Base-by-base conservation (phyloP, 2,797 vertebrate genomes). In the Oreochromis grahami region DNA sequence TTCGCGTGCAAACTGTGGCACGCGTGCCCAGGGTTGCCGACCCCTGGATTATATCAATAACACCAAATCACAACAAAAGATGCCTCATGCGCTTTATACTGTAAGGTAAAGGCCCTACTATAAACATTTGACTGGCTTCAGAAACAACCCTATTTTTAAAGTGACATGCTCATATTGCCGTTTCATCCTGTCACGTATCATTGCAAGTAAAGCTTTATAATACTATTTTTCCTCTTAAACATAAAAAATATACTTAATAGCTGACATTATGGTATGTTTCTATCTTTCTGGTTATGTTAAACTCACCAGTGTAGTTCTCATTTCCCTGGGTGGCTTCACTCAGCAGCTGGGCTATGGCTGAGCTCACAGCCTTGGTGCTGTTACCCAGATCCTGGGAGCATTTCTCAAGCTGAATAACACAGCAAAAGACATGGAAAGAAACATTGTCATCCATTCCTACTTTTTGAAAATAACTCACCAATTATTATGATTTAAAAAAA, bases 301-400 rank as follows among this genome's bases (percentile, higher is more conserved):
- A 70, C 13, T 19, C 93, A 99, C 98, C 98, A 94, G 98, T 98
- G 85, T 99, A 99, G 94, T 99, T 99, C 94, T 99, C 98, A 1
- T 99, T 99, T 91, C 98, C 98, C 89, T 98, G 98, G 11, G 98
- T 97, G 45, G 98, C 97, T 87, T 99, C 98, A 36, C 98, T 98
- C 78, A 99, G 92, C 32, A 99, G 96, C 90, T 99, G 98, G 78
- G 98, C 98, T 0, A 99, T 98, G 84, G 98, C 97, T 0, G 98
- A 98, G 88, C 97, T 99, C 87, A 99, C 98, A 0, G 98, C 98
- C 94, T 99, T 99, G 4, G 98, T 99, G 94, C 98, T 98, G 88
- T 96, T 98, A n/a, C 98, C 98, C 88, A 99, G 96, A 79, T 99
- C 98, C 93, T 99, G 98, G 14, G 97, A 96, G 85, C 97, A 99